Percentiles rank a stretch among this genome's conserved stretches.
Conservation (phyloP, 1,140 invertebrate species). For the Macrostomum lignano region DNA sequence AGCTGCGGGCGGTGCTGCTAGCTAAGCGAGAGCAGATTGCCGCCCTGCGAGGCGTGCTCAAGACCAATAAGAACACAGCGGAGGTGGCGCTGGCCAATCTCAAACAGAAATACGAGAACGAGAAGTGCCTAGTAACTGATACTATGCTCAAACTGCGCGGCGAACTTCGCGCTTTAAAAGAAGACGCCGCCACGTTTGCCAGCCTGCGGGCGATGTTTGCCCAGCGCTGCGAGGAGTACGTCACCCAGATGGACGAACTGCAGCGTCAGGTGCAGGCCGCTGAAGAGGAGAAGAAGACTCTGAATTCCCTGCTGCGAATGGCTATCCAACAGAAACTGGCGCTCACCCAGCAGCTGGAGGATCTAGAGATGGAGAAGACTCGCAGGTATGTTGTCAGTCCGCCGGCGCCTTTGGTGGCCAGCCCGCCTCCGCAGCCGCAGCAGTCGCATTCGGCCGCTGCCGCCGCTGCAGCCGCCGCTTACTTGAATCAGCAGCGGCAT, state of each 20-base stretch:
- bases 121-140: conserved; percentile 83
- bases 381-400: no score
- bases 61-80: conserved; percentile 92
- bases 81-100: conserved; percentile 85
- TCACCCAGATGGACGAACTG: conserved; percentile 80
- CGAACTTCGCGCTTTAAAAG: conserved; percentile 68
- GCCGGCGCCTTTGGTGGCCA: no score
- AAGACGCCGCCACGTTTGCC: conserved; percentile 94
- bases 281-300: conserved; percentile 90
- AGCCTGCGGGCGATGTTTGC: conserved; percentile 94
- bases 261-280: conserved; percentile 51
- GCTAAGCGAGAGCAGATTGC: conserved; percentile 93
- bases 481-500: no score
- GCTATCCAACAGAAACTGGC: conserved; percentile 86
- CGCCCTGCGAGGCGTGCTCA: conserved; percentile 75
- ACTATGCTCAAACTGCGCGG: conserved; percentile 83
- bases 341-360: conserved; percentile 67
- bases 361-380: conserved; percentile 78
- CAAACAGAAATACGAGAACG: conserved; percentile 95
- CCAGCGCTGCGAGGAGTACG: conserved; percentile 87
- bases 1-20: no score
- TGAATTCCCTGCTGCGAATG: conserved; percentile 74
- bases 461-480: no score
- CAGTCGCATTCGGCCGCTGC: no score
- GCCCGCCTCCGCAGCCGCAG: no score